Base-by-base conservation (phyloP, 2,888 invertebrate species). In the Drosophila ezoana region DNA sequence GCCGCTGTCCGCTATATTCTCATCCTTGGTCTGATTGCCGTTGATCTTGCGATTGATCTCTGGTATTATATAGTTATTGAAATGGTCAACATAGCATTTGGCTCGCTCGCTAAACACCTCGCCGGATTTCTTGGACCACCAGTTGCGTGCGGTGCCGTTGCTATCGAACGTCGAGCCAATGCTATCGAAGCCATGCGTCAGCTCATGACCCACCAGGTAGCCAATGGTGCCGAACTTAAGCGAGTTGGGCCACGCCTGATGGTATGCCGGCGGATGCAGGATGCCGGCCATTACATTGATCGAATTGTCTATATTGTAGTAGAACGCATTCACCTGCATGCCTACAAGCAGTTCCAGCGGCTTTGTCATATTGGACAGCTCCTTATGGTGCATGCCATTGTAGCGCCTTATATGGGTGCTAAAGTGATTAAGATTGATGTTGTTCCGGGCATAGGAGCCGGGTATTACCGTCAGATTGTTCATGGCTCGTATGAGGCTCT, bases 1-100 rank as follows among this genome's bases (percentile, higher is more conserved):
- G 1, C 91, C 92, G 45, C 81, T 80, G 40, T 91, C 92, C 0
- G 91, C 91, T 14, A 91, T 90, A 45, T 90, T 91, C 53, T 92
- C 92, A 52, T 91, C 87, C 63, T 81, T 84, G 0, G 91, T 89
- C 9, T 62, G 62, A 9, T 85, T 81, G 2, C 91, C 92, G 47
- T 91, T 83, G 20, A 92, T 56, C 5, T 74, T 77, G 0, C 87
- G 90, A 63, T 91, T 90, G 4, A 92, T 86, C 58, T 91, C 90
- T 2, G 92, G 87, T 64, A 91, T 85, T 0, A 72, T 52, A 63
- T 90, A 91, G 0, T 45, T 78, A 47, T 79, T 80, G 43, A 74
- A 92, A 49, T 91, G 90, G 9, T 90, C 40, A 1, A 80, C 80
- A 58, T 84, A 91, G 61, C 92, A 91, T 18, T 79, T 57, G 0